Evolutionary conservation across 2,113 vertebrate genomes (phyloP).

Genomic region (Thalassarche chlororhynchos): DNA sequence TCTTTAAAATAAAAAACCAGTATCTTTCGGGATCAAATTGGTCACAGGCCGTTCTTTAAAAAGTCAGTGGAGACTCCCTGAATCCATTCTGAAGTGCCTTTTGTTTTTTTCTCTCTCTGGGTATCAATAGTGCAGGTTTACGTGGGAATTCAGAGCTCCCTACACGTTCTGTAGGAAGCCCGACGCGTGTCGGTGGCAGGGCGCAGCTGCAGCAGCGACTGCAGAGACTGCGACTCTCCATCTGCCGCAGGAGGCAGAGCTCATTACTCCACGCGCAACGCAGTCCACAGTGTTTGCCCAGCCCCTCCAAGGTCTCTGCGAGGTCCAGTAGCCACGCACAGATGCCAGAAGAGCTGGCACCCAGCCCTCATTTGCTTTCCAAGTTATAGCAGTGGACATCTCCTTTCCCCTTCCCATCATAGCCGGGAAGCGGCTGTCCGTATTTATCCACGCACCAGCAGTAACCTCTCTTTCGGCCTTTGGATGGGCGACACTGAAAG

Average conservation of each 20-base stretch:
- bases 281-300: not conserved
- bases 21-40: constrained; percentile 43
- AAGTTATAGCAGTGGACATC: constrained; percentile 85
- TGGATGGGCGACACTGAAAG: constrained; percentile 91
- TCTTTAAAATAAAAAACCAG: constrained; percentile 4
- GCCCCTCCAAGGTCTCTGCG: constrained; percentile 34
- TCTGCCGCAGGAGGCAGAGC: not conserved
- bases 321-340: not conserved
- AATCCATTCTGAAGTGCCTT: constrained; percentile 63
- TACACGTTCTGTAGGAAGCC: not conserved
- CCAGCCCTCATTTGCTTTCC: constrained; percentile 82
- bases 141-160: constrained; percentile 32
- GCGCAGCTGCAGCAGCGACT: not conserved
- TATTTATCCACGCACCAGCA: constrained; percentile 98
- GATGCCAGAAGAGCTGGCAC: constrained; percentile 22
- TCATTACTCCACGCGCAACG: not conserved
- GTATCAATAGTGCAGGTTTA: constrained; percentile 80
- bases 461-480: constrained; percentile 91
- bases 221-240: not conserved
- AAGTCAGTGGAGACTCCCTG: constrained; percentile 82
- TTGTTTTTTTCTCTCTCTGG: constrained; percentile 46
- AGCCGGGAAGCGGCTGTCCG: constrained; percentile 87
- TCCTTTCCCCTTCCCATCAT: constrained; percentile 81
- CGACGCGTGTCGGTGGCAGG: not conserved
- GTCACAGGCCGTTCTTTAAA: constrained; percentile 65